Evolutionary conservation across 1,140 invertebrate species (phyloP).

Genomic region (Hetaerina americana): DNA sequence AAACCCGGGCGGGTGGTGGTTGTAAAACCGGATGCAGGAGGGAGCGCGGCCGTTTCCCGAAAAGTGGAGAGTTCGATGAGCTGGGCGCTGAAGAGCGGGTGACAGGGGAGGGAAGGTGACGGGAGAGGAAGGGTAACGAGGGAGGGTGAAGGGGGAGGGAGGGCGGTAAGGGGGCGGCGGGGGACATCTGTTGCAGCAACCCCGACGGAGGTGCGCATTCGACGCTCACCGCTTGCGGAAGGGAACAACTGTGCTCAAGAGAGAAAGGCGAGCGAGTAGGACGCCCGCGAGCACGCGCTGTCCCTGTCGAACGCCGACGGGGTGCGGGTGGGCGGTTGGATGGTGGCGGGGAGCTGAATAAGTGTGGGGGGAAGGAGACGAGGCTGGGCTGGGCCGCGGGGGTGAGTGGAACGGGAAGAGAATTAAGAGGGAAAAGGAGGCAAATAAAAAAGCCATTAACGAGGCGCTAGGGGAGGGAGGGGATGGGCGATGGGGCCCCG

Average conservation of each 20-base stretch:
- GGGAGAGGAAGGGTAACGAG: too few relatives aligned
- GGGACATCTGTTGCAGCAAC: neutral
- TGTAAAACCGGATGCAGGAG: too few relatives aligned
- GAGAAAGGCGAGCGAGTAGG: too few relatives aligned
- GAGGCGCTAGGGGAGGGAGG: neutral
- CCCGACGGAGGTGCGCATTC: neutral
- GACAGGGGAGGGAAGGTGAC: too few relatives aligned
- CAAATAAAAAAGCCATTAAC: constrained; percentile 1
- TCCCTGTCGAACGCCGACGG: neutral
- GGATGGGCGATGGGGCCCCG: neutral
- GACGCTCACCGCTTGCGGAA: too few relatives aligned
- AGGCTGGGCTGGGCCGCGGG: neutral
- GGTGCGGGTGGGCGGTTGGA: too few relatives aligned
- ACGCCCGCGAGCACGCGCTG: neutral
- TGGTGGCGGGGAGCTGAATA: neutral
- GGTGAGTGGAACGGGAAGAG: neutral
- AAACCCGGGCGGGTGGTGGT: too few relatives aligned
- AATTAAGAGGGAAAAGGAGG: neutral
- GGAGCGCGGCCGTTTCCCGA: too few relatives aligned
- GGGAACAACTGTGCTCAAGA: too few relatives aligned
- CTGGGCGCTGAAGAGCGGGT: too few relatives aligned
- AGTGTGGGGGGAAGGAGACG: neutral
- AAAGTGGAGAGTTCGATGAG: too few relatives aligned
- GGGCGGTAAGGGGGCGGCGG: neutral
- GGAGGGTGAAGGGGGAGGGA: neutral